These are phyloP conservation scores for Mohoua ochrocephala DNA, from an alignment of 2,113 vertebrate species.

Conservation along the genomic window DNA sequence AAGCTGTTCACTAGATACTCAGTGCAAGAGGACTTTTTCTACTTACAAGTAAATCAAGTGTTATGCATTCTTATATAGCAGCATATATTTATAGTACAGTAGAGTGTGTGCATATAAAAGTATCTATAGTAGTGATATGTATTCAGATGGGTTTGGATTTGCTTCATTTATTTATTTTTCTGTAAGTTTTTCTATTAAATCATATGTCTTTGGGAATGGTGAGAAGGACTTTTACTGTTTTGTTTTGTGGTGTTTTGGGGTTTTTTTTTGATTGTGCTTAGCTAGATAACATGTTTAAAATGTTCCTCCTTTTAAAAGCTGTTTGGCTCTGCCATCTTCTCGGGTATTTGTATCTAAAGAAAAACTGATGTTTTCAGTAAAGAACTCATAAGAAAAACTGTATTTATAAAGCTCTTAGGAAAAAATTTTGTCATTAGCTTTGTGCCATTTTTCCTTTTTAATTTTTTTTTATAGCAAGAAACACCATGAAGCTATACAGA, in stretches of 20 bases:
- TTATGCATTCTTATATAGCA: not conserved
- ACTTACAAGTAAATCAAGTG: not conserved
- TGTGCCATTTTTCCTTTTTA: not conserved
- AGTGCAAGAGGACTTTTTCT: not conserved
- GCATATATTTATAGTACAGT: not conserved
- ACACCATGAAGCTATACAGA: not conserved
- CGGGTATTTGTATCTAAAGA: not conserved
- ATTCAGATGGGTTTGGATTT: not conserved
- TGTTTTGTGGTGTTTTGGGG: fast-evolving
- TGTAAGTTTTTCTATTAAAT: not conserved
- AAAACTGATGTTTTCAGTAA: not conserved
- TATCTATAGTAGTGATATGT: not conserved
- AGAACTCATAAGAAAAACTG: not conserved
- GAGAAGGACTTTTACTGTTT: not conserved
- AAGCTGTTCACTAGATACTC: not conserved
- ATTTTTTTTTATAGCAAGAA: not conserved
- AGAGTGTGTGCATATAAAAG: not conserved
- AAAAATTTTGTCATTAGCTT: not conserved
- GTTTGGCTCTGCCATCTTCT: not conserved
- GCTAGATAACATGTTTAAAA: not conserved
- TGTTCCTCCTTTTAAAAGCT: not conserved
- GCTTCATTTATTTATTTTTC: not conserved
- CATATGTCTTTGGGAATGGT: not conserved
- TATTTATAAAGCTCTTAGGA: not conserved
- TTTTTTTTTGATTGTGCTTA: not conserved